Evolutionary conservation across 2,888 invertebrate genomes (phyloP).

Genomic region (Pediacus dermestoides): DNA sequence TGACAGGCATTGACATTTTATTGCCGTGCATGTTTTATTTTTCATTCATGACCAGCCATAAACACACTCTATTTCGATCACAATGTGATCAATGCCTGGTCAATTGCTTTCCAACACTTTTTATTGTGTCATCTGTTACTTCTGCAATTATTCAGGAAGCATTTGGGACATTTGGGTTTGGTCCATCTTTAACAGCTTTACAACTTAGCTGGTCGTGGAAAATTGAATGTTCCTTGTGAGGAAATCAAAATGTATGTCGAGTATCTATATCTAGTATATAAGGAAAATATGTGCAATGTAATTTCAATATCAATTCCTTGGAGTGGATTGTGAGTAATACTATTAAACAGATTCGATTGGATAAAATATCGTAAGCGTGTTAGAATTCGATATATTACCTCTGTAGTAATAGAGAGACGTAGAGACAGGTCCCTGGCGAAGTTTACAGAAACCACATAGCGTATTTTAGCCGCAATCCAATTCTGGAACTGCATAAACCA

Average conservation of each 20-base stretch:
- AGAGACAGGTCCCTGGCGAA: slow-evolving; percentile 47
- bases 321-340: slow-evolving; percentile 40
- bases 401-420: slow-evolving; percentile 46
- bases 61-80: no score
- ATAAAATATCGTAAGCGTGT: slow-evolving; percentile 35
- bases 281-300: slow-evolving; percentile 32
- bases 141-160: no score
- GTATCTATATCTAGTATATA: slow-evolving; percentile 14
- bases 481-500: slow-evolving; percentile 50
- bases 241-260: slow-evolving; percentile 17
- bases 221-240: neutral
- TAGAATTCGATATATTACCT: slow-evolving; percentile 48
- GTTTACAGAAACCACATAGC: slow-evolving; percentile 48
- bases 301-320: slow-evolving; percentile 37
- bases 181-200: no score
- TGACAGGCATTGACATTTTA: slow-evolving; percentile 35
- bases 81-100: no score
- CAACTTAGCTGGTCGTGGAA: no score
- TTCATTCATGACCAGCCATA: slow-evolving; percentile 21
- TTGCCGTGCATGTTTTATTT: slow-evolving; percentile 23
- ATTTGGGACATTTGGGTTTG: no score
- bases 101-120: no score
- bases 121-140: no score
- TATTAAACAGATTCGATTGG: slow-evolving; percentile 39
- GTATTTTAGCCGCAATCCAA: slow-evolving; percentile 51